phyloP scores from a whole-genome alignment of 2,113 vertebrate species.

The Micronisus gabar region DNA sequence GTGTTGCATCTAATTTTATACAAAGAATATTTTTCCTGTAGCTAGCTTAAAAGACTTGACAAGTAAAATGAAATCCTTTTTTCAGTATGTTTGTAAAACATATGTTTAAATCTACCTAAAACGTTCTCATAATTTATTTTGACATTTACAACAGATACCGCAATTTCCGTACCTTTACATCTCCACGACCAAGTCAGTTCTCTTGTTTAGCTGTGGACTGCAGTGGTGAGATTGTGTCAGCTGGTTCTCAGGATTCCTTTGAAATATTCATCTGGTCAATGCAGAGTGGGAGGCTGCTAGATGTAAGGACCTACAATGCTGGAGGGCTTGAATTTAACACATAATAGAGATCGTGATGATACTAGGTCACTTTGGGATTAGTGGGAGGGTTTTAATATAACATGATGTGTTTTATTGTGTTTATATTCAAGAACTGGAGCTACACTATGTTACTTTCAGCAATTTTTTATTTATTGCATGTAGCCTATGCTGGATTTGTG shows the following conservation, averaged over 20 bases:
- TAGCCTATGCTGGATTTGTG: background rate
- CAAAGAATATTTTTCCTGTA: background rate
- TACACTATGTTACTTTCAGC: rapidly evolving
- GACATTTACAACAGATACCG: slow-evolving; percentile 78
- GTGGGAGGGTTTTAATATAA: rapidly evolving
- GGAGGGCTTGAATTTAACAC: background rate
- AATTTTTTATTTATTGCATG: background rate
- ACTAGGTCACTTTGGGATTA: background rate
- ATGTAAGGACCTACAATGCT: slow-evolving; percentile 69
- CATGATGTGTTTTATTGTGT: background rate
- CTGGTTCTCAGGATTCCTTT: slow-evolving; percentile 93
- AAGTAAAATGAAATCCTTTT: background rate
- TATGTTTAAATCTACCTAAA: background rate
- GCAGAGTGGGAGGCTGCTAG: slow-evolving; percentile 93
- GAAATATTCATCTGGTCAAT: slow-evolving; percentile 98
- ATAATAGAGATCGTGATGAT: rapidly evolving
- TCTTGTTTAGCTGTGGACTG: slow-evolving; percentile 88
- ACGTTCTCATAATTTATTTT: background rate
- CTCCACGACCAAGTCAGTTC: slow-evolving; percentile 90
- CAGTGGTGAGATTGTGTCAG: slow-evolving; percentile 91
- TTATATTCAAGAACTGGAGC: background rate
- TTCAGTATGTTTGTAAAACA: rapidly evolving
- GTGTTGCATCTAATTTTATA: background rate
- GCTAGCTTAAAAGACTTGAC: background rate
- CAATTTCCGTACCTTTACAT: slow-evolving; percentile 95